phyloP scores from a whole-genome alignment of 2,113 vertebrate species.

The Damaliscus lunatus region DNA sequence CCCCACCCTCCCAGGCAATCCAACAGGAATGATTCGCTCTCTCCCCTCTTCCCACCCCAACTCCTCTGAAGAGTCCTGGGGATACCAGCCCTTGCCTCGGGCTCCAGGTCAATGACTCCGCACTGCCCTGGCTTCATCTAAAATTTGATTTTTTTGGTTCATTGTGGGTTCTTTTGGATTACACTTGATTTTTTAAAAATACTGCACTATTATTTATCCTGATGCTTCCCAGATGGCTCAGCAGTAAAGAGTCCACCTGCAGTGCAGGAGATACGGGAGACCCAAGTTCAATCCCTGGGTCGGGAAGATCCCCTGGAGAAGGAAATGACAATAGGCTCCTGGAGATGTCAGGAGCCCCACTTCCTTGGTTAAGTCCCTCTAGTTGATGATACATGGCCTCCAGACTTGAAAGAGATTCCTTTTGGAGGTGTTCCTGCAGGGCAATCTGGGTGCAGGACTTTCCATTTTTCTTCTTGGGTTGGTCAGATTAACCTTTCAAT shows the following conservation, averaged over 20 bases:
- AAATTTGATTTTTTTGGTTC: not conserved
- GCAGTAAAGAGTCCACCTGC: not conserved
- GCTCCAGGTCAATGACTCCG: not conserved
- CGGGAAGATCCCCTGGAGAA: not conserved
- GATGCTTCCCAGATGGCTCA: not conserved
- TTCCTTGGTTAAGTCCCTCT: not conserved
- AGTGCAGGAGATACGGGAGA: not conserved
- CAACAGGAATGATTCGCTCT: accelerated
- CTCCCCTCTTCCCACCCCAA: not conserved
- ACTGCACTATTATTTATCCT: not conserved
- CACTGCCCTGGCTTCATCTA: not conserved
- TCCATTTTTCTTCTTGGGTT: not conserved
- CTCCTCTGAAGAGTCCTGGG: not conserved
- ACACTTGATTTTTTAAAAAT: not conserved
- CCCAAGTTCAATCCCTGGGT: not conserved
- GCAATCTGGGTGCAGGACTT: not conserved
- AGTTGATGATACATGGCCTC: accelerated
- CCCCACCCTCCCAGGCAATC: not conserved
- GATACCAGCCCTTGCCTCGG: not conserved
- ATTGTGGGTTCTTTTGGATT: not conserved
- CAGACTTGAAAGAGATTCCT: not conserved
- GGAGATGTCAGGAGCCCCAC: not conserved
- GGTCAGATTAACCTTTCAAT: not conserved
- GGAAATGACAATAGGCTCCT: not conserved
- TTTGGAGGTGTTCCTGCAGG: not conserved